Percentiles rank a stretch among this genome's conserved stretches.
These are phyloP conservation scores for Cricetomys ansorgei DNA, from an alignment of 2,113 vertebrate species.

Conservation along the genomic window DNA sequence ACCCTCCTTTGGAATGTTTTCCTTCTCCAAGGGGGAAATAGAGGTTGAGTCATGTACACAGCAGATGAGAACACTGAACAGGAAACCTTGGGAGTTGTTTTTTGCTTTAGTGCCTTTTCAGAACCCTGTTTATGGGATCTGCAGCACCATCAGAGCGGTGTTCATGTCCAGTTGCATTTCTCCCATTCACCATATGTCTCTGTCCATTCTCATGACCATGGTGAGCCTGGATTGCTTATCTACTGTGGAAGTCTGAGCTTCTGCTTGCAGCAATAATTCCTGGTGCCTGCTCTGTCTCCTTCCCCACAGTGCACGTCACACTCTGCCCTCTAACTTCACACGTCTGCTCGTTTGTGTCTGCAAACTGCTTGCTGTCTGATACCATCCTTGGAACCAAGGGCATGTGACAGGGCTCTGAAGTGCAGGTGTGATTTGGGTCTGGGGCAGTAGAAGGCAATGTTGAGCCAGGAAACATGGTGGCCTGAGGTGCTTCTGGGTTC, in stretches of 20 bases:
- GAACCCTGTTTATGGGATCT: conserved; percentile 17
- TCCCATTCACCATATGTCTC: not conserved
- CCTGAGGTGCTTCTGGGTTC: not conserved
- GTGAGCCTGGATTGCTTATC: conserved; percentile 16
- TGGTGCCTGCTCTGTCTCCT: not conserved
- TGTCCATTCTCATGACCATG: conserved; percentile 1
- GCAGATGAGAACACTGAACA: conserved; percentile 56
- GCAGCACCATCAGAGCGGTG: not conserved
- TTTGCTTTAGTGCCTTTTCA: conserved; percentile 41
- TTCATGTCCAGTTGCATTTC: not conserved
- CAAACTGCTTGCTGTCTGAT: conserved; percentile 11
- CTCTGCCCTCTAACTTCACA: conserved; percentile 14
- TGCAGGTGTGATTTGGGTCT: conserved; percentile 40
- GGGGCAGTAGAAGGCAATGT: conserved; percentile 66
- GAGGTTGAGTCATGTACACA: conserved; percentile 63
- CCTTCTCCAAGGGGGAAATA: conserved; percentile 60
- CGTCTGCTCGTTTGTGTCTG: conserved; percentile 53
- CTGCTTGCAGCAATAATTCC: not conserved
- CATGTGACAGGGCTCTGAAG: not conserved
- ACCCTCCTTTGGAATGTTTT: conserved; percentile 70
- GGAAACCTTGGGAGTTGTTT: conserved; percentile 49
- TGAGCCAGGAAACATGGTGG: conserved; percentile 53
- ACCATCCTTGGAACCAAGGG: not conserved
- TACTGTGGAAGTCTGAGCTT: not conserved
- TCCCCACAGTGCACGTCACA: conserved; percentile 28